These are phyloP conservation scores for Campylorhamphus procurvoides DNA, from an alignment of 2,113 vertebrate genomes.

Conservation along the genomic window DNA sequence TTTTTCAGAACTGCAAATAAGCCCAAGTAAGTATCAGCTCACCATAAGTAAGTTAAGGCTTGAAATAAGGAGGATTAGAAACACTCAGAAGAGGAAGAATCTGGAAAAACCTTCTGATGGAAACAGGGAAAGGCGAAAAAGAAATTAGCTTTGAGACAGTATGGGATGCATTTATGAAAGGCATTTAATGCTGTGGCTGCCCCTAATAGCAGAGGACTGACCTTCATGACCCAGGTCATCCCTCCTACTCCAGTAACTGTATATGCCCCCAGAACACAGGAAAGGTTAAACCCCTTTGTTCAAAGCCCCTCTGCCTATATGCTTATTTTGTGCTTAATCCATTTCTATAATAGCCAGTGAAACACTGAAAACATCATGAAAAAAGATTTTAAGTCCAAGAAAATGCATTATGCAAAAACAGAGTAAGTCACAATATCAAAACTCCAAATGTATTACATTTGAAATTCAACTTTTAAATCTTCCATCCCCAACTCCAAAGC, in stretches of 20 bases:
- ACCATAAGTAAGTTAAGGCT: neutral
- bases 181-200: conserved; percentile 21
- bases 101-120: neutral
- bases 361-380: neutral
- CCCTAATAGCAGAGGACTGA: conserved; percentile 25
- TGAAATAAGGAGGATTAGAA: neutral
- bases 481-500: neutral
- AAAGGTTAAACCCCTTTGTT: neutral
- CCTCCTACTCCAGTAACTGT: neutral
- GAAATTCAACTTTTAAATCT: neutral
- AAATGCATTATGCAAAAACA: neutral
- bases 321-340: neutral
- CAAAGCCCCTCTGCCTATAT: neutral
- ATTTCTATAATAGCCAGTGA: neutral
- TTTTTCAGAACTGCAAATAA: neutral
- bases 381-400: neutral
- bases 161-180: conserved; percentile 24
- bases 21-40: neutral
- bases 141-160: conserved; percentile 2
- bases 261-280: neutral
- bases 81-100: neutral
- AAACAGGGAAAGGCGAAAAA: neutral
- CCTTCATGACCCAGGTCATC: neutral
- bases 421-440: neutral
- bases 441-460: neutral